Base-by-base conservation (phyloP, 2,888 invertebrate species). In the Phanerotoma sp. region DNA sequence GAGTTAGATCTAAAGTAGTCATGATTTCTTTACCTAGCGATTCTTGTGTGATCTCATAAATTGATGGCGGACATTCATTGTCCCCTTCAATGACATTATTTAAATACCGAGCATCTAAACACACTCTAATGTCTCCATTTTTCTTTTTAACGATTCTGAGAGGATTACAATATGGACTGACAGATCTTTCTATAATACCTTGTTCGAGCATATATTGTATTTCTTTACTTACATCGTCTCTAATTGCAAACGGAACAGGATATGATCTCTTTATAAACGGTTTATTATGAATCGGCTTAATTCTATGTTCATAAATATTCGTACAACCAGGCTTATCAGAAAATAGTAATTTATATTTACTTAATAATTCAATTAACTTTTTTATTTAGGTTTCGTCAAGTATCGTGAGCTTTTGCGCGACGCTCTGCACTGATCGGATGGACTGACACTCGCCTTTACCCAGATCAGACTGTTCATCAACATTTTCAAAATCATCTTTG, bases 51-150 rank as follows among this genome's bases (percentile, higher is more conserved):
- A 64, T 30, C 20, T 65, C 62, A 4, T 38, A 41, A n/a, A 49
- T 57, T n/a, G 52, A 10, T 1, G 57, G 61, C 3, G 61, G 58
- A 22, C 61, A 54, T 40, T 70, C 70, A 7, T 64, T 57, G 49
- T 72, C 70, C 0, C 60, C 55, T 20, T 65, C 51, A 51, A 73
- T 70, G 16, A 53, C 35, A 4, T 55, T 57, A 55, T 73, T 71
- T 10, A 70, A 32, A 44, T 51, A 57, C 6, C 71, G 41, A 1
- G 71, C 71, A 56, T 73, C 71, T 28, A 70, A 48, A 52, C 71
- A 67, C 21, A 72, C 51, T 11, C 71, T 40, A 3, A 71, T 56
- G 4, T 58, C 51, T 2, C 68, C 68, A 51, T 72, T 67, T 22
- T 68, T 67, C 44, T 72, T 71, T 20, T 58, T 44, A 1, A 67